phyloP scores from a whole-genome alignment of 64 coral and sea anemone genomes.

The Pocillopora verrucosa region DNA sequence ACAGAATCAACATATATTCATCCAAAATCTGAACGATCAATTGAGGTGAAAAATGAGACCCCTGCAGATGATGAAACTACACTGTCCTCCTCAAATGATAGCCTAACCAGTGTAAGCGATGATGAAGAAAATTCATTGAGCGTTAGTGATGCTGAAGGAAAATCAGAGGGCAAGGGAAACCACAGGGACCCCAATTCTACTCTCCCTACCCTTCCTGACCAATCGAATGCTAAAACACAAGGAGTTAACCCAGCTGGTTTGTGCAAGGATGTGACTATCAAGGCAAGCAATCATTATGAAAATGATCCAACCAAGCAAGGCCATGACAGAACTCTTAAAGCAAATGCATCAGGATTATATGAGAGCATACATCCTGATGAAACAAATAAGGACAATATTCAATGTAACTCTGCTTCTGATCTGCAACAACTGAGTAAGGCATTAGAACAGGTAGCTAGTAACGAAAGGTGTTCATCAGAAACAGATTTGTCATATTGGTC shows the following conservation, averaged over 20 bases:
- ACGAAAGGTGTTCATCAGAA: constrained; percentile 66
- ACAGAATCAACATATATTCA: neutral
- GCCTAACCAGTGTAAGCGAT: constrained; percentile 79
- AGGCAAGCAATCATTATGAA: neutral
- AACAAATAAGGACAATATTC: neutral
- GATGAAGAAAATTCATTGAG: constrained; percentile 46
- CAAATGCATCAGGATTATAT: constrained; percentile 56
- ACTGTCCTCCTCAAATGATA: constrained; percentile 57
- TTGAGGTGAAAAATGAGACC: neutral
- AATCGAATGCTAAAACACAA: constrained; percentile 12
- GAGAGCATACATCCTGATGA: constrained; percentile 32
- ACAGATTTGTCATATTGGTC: constrained; percentile 50
- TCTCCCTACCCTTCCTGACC: constrained; percentile 60
- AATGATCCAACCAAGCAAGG: neutral
- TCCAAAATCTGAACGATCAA: neutral
- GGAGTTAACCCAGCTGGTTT: constrained; percentile 21
- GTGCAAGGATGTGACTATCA: constrained; percentile 48
- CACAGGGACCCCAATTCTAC: constrained; percentile 72
- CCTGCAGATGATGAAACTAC: neutral
- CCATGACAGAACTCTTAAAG: constrained; percentile 4
- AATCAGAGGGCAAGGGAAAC: neutral
- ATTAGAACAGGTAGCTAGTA: neutral
- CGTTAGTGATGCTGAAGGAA: constrained; percentile 36
- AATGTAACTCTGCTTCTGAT: constrained; percentile 61
- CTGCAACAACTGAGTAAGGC: constrained; percentile 41